Conservation (phyloP, 2,797 vertebrate species). For the Anguilla marmorata region DNA sequence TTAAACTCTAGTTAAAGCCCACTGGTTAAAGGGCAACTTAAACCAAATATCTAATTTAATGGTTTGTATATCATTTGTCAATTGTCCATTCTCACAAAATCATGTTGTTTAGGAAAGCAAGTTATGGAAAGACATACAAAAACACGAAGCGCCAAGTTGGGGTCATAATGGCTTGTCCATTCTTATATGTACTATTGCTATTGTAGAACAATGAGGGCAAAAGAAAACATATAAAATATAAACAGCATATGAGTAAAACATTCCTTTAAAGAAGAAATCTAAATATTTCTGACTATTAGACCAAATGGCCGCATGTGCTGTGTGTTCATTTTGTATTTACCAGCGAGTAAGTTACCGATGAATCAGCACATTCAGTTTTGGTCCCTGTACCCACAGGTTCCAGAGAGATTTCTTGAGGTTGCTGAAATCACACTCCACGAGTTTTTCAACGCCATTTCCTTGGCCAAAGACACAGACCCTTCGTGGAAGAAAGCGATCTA, state of each 20-base stretch:
- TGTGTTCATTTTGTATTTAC: background rate
- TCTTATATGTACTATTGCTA: background rate
- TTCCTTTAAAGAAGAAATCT: background rate
- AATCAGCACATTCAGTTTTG: background rate
- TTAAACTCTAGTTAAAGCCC: background rate
- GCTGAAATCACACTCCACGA: conserved; percentile 89
- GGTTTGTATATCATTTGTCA: background rate
- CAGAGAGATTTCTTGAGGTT: conserved; percentile 88
- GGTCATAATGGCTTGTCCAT: background rate
- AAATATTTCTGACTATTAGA: background rate
- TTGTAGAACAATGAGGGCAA: background rate
- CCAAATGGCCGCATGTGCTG: background rate
- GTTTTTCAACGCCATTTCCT: conserved; percentile 87
- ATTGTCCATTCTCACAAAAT: too few relatives aligned
- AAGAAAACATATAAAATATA: background rate
- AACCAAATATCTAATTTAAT: background rate
- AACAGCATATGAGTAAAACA: background rate
- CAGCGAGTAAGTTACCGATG: background rate
- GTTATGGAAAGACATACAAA: background rate
- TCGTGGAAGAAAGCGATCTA: conserved; percentile 99
- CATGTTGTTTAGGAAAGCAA: background rate
- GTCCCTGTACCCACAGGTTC: conserved; percentile 75
- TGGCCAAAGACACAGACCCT: conserved; percentile 86
- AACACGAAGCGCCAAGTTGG: background rate
- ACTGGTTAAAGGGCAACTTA: background rate